These are phyloP conservation scores for Drosophila orena DNA, from an alignment of 1,140 invertebrate genomes.

Conservation along the genomic window DNA sequence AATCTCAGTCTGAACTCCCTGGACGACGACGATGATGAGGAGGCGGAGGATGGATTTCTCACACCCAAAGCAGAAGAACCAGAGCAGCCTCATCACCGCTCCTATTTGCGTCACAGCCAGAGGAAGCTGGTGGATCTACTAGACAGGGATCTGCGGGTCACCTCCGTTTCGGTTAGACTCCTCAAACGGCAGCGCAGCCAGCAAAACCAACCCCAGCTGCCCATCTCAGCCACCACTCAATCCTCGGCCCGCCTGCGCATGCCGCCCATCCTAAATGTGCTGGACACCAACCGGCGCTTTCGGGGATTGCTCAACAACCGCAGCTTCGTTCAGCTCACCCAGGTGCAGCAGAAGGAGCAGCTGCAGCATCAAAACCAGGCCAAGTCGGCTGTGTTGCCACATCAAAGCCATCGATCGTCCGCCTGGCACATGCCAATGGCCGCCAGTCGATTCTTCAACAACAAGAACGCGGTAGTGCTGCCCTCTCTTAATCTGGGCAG, in stretches of 20 bases:
- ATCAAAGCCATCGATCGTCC: conserved; percentile 58
- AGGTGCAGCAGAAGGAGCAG: conserved; percentile 66
- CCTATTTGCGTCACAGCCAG: conserved; percentile 44
- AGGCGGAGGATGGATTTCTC: conserved; percentile 63
- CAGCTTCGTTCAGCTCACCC: conserved; percentile 80
- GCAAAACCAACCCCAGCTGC: conserved; percentile 30
- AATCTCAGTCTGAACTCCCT: conserved; percentile 73
- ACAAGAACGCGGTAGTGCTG: conserved; percentile 72
- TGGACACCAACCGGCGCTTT: conserved; percentile 73
- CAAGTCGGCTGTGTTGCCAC: conserved; percentile 71
- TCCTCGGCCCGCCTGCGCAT: conserved; percentile 65
- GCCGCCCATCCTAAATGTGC: conserved; percentile 79
- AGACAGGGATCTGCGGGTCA: conserved; percentile 64
- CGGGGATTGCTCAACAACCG: conserved; percentile 68
- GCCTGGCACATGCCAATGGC: conserved; percentile 77
- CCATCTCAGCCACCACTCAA: conserved; percentile 42
- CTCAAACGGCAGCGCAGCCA: conserved; percentile 56
- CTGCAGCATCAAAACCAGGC: conserved; percentile 52
- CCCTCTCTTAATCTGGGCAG: conserved; percentile 69
- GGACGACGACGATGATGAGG: conserved; percentile 59
- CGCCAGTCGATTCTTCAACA: conserved; percentile 71
- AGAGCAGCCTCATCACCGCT: conserved; percentile 26
- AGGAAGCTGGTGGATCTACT: conserved; percentile 60
- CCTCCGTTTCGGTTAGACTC: conserved; percentile 64
- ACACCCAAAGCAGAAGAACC: conserved; percentile 56